A percentile compares a stretch with the other conserved stretches of the same genome.
Evolutionary conservation across 2,888 invertebrate genomes (phyloP).

Genomic region (Epirrita christyi): DNA sequence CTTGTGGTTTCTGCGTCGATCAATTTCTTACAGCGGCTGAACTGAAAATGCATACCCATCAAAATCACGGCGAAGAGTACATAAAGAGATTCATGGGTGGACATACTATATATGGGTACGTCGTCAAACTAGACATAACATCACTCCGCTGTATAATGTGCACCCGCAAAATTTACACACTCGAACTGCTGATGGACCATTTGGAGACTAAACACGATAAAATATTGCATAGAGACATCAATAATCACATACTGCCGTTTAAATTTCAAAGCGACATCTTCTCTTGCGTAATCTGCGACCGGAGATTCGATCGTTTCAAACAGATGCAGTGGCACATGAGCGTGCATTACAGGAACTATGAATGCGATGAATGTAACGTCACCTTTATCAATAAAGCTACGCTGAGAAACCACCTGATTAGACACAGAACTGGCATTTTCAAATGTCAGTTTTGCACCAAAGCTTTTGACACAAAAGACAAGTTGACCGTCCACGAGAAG

Average conservation of each 20-base stretch:
- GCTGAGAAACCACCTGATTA: constrained; percentile 31
- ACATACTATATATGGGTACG: constrained; percentile 39
- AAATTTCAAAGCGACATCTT: constrained; percentile 53
- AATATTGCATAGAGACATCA: constrained; percentile 46
- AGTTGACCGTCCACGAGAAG: constrained; percentile 55
- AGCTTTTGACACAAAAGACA: constrained; percentile 55
- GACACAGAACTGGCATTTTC: constrained; percentile 37
- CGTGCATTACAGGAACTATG: constrained; percentile 57
- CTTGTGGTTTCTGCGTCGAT: constrained; percentile 56
- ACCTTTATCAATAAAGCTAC: constrained; percentile 38
- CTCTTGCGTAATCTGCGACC: constrained; percentile 54
- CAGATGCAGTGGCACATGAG: constrained; percentile 58
- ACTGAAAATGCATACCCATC: constrained; percentile 56
- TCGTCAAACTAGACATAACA: constrained; percentile 59
- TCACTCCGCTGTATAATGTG: constrained; percentile 50
- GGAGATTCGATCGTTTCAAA: constrained; percentile 52
- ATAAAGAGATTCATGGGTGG: constrained; percentile 49
- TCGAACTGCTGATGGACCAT: constrained; percentile 51
- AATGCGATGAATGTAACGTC: constrained; percentile 54
- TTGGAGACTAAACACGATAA: constrained; percentile 47
- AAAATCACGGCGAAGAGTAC: constrained; percentile 33
- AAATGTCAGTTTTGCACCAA: constrained; percentile 58
- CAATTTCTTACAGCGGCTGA: constrained; percentile 50
- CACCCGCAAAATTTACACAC: constrained; percentile 32
- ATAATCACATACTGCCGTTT: constrained; percentile 61